Evolutionary conservation across 2,888 invertebrate species (phyloP), one percentile per base, ranked within the genome.

Genomic region (Antheraea yamamai): DNA sequence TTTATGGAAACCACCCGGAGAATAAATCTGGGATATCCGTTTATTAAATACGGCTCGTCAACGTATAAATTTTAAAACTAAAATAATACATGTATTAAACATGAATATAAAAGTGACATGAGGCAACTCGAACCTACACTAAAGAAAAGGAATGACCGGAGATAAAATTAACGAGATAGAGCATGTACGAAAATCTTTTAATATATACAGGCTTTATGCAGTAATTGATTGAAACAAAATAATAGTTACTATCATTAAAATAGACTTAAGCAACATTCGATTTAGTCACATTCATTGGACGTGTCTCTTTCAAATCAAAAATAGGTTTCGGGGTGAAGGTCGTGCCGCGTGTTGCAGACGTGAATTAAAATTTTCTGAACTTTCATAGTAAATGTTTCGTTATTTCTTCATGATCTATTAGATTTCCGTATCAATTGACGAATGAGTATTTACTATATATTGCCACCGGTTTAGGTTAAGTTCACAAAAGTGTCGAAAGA

Each of bases 311-410:
- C 84, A 84, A 87, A 85, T 82, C 81, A 80, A 85, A 91, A 89
- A 91, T 89, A 85, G 89, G 91, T 90, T 90, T 91, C 83, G 85
- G 82, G 91, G 91, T 88, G 88, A 92, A 91, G 91, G 91, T 83
- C 88, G 82, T 75, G 78, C 79, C 79, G 78, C 77, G 75, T 77
- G 78, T 81, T 82, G 80, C 81, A 81, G 75, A 77, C 77, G 78
- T 81, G 81, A 80, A 81, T 82, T 80, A 70, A 78, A 73, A 77
- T 79, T 76, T 79, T 79, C 74, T 76, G 72, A 78, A 77, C 78
- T 79, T 80, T 77, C 78, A 72, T 64, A 76, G 35, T 26, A 75
- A 75, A 78, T 77, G 77, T 77, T 78, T 79, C 74, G 80, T n/a
- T 71, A n/a, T 35, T 55, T 51, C 47, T 61, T 72, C 18, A 74